Conservation (phyloP, 2,797 vertebrate species). For the Luscinia luscinia region DNA sequence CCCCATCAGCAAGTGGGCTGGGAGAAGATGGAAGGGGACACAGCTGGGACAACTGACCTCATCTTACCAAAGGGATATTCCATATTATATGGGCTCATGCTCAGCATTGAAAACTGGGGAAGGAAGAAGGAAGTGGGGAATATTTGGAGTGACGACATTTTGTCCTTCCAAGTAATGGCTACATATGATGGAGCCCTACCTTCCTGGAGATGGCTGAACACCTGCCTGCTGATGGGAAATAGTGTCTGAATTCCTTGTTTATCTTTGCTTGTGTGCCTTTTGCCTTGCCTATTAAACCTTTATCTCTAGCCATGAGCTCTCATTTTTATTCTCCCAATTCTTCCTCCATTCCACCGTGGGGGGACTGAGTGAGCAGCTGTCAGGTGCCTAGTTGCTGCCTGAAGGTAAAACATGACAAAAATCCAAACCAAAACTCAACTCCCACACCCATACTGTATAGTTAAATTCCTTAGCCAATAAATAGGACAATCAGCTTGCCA, state of each 20-base stretch:
- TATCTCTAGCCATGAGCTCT: not conserved
- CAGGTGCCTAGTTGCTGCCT: not conserved
- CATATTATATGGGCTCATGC: not conserved
- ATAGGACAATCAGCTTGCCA: not conserved
- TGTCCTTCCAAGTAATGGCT: not conserved
- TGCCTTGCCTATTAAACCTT: not conserved
- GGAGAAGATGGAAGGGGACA: not conserved
- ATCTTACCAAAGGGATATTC: not conserved
- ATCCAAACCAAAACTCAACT: not conserved
- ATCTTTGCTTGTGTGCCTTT: not conserved
- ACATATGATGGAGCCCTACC: not conserved
- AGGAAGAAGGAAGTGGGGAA: not conserved
- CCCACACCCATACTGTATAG: not conserved
- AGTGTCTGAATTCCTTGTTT: not conserved
- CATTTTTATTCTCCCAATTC: not conserved
- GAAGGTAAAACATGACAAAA: not conserved
- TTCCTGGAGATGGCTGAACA: not conserved
- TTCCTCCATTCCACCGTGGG: not conserved
- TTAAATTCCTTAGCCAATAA: not conserved
- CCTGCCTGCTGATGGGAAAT: not conserved
- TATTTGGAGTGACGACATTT: not conserved
- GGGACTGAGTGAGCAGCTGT: not conserved
- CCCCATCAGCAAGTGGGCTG: rapidly evolving
- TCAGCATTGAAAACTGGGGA: not conserved
- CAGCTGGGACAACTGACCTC: not conserved